Evolutionary conservation across 2,797 vertebrate species (phyloP).

Genomic region (Sitta carolinensis): DNA sequence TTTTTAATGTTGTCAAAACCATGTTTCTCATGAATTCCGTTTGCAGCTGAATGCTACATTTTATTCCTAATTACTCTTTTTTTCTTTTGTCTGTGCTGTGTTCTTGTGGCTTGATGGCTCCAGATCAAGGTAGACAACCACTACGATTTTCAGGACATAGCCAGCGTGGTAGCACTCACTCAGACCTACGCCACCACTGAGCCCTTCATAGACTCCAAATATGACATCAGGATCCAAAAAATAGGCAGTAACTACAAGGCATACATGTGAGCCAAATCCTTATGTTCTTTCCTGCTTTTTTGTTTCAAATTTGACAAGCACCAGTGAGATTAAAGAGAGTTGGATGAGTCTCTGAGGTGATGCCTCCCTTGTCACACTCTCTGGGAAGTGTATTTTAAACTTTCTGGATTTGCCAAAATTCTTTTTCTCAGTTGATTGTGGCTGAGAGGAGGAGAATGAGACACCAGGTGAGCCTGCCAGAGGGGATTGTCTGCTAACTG

Average conservation of each 20-base stretch:
- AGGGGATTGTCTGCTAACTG: background rate
- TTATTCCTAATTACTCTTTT: constrained; percentile 38
- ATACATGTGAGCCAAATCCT: constrained; percentile 88
- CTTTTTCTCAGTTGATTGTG: background rate
- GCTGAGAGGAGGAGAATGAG: background rate
- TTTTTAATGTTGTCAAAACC: background rate
- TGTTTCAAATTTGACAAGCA: background rate
- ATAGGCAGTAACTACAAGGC: constrained; percentile 97
- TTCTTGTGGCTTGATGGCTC: constrained; percentile 14
- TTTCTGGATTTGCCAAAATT: background rate
- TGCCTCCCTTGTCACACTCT: background rate
- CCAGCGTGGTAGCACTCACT: constrained; percentile 97
- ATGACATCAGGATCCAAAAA: constrained; percentile 98
- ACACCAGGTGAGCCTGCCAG: background rate
- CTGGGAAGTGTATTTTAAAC: background rate
- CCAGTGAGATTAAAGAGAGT: background rate
- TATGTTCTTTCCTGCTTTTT: constrained; percentile 33
- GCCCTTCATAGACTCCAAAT: constrained; percentile 96
- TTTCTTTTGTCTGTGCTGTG: constrained; percentile 42
- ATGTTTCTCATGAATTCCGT: background rate
- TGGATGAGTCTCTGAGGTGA: background rate
- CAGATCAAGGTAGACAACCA: constrained; percentile 98
- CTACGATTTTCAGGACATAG: constrained; percentile 99
- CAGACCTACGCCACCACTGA: constrained; percentile 98
- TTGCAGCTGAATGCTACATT: background rate